A percentile compares a stretch with the other conserved stretches of the same genome.
Evolutionary conservation across 64 coral and sea anemone genomes (phyloP).

Genomic region (Cladopsammia gracilis): DNA sequence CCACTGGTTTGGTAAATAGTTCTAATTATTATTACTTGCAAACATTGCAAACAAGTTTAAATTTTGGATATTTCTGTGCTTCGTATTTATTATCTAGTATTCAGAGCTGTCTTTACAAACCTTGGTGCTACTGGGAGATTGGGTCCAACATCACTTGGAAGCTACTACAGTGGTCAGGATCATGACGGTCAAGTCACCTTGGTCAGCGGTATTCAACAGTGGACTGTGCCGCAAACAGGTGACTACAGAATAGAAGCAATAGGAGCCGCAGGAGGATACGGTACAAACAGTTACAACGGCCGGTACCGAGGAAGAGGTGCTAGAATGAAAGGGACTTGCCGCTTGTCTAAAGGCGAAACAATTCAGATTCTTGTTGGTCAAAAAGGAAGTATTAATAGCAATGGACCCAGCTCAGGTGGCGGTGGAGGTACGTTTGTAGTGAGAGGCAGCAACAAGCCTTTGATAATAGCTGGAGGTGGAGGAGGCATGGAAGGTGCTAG

Average conservation of each 20-base stretch:
- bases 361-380: slow-evolving; percentile 49
- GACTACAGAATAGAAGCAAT: slow-evolving; percentile 50
- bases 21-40: too few relatives aligned
- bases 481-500: background rate
- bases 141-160: slow-evolving; percentile 10
- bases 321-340: slow-evolving; percentile 33
- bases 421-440: slow-evolving; percentile 52
- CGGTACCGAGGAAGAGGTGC: slow-evolving; percentile 42
- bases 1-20: too few relatives aligned
- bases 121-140: background rate
- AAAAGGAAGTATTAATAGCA: background rate
- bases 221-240: slow-evolving; percentile 11
- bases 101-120: background rate
- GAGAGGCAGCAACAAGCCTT: too few relatives aligned
- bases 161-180: slow-evolving; percentile 3
- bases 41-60: too few relatives aligned
- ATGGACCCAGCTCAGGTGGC: background rate
- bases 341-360: background rate
- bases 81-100: too few relatives aligned
- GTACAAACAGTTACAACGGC: background rate
- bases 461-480: too few relatives aligned
- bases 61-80: too few relatives aligned
- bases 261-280: slow-evolving; percentile 42
- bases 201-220: slow-evolving; percentile 41
- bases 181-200: slow-evolving; percentile 39